A percentile compares a stretch with the other conserved stretches of the same genome.
Evolutionary conservation across 2,797 vertebrate species (phyloP).

Genomic region (Pseudomugil gertrudae): DNA sequence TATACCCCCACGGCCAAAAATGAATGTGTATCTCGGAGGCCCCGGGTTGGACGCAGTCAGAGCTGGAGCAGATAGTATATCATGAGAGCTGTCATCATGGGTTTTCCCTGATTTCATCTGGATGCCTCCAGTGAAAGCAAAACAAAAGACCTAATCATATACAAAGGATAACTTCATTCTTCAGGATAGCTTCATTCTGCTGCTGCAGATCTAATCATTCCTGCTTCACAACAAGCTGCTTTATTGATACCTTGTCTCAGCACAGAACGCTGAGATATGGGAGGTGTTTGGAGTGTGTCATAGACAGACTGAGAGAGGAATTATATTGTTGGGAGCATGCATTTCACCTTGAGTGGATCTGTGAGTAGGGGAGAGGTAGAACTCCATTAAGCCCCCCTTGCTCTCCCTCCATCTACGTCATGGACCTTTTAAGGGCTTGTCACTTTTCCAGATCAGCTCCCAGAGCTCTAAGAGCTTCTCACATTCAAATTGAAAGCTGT

Average conservation of each 20-base stretch:
- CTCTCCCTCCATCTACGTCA: slow-evolving; percentile 55
- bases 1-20: slow-evolving; percentile 83
- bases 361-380: slow-evolving; percentile 71
- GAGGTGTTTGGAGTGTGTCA: slow-evolving; percentile 66
- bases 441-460: slow-evolving; percentile 85
- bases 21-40: slow-evolving; percentile 85
- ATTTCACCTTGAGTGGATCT: slow-evolving; percentile 80
- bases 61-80: slow-evolving; percentile 62
- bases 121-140: slow-evolving; percentile 71
- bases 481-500: slow-evolving; percentile 79
- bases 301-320: slow-evolving; percentile 74
- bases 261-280: slow-evolving; percentile 61
- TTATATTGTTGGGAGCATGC: slow-evolving; percentile 76
- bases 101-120: slow-evolving; percentile 70
- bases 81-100: slow-evolving; percentile 68
- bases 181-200: slow-evolving; percentile 72
- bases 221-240: slow-evolving; percentile 74
- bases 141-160: slow-evolving; percentile 77
- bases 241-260: slow-evolving; percentile 75
- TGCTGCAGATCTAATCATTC: slow-evolving; percentile 71
- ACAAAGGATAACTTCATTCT: slow-evolving; percentile 74
- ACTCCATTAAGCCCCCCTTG: slow-evolving; percentile 76
- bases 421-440: slow-evolving; percentile 83
- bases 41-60: slow-evolving; percentile 79
- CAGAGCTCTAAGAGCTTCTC: slow-evolving; percentile 76